phyloP scores from a whole-genome alignment of 2,113 vertebrate species.

The Ammodytes marinus region DNA sequence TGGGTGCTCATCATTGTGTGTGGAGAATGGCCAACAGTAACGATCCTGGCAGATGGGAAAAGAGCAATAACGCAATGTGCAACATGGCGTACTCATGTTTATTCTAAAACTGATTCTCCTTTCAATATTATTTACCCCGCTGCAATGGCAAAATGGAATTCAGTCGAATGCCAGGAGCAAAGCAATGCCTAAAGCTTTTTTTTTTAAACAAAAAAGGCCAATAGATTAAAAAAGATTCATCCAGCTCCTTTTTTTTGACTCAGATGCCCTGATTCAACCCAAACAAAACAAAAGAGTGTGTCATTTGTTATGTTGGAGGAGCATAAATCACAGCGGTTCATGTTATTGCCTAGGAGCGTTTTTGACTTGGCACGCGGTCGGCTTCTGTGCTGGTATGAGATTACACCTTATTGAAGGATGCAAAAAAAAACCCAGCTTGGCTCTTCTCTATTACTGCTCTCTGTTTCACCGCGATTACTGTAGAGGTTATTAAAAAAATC shows the following conservation, averaged over 20 bases:
- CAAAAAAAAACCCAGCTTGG: conserved; percentile 50
- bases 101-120: conserved; percentile 18
- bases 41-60: conserved; percentile 17
- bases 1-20: conserved; percentile 4
- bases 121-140: conserved; percentile 13
- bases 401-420: conserved; percentile 56
- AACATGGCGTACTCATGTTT: conserved; percentile 19
- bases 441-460: conserved; percentile 56
- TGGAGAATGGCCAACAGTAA: conserved; percentile 22
- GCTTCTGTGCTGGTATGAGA: conserved; percentile 52
- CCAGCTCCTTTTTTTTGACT: conserved; percentile 1
- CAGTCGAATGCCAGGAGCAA: background rate
- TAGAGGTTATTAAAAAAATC: conserved; percentile 65
- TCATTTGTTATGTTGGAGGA: conserved; percentile 3
- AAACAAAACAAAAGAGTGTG: conserved; percentile 17
- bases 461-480: conserved; percentile 57
- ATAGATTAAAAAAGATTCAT: conserved; percentile 4
- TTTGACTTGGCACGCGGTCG: conserved; percentile 29
- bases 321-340: conserved; percentile 53
- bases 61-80: conserved; percentile 23
- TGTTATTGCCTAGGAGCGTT: conserved; percentile 24
- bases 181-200: background rate
- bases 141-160: background rate
- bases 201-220: background rate
- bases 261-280: conserved; percentile 36